phyloP scores from a whole-genome alignment of 2,113 vertebrate genomes.

The Gymnorhina tibicen region DNA sequence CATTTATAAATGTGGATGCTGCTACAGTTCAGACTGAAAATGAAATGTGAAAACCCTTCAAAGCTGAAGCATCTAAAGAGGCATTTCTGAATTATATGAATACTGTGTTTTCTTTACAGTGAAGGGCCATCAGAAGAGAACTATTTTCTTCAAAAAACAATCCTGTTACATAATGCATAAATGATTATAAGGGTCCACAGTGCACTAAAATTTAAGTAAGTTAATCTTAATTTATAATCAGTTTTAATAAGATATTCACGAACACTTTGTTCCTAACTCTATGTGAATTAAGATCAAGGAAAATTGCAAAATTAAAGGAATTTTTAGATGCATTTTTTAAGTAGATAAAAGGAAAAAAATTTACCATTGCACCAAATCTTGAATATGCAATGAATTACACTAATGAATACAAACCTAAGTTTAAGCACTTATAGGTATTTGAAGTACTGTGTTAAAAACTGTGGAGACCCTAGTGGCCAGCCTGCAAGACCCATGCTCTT shows the following conservation, averaged over 20 bases:
- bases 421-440: background rate
- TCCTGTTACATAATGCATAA: background rate
- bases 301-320: background rate
- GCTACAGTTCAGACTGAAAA: background rate
- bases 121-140: background rate
- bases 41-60: background rate
- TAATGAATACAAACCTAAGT: background rate
- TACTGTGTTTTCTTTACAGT: background rate
- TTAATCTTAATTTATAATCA: background rate
- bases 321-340: background rate
- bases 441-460: background rate
- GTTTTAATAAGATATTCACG: background rate
- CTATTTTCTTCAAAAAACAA: background rate
- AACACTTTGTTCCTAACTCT: background rate
- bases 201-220: background rate
- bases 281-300: background rate
- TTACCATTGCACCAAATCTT: background rate
- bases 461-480: accelerated
- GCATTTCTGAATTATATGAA: background rate
- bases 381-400: background rate
- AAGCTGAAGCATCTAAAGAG: background rate
- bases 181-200: background rate
- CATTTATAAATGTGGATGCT: background rate
- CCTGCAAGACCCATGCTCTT: background rate
- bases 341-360: background rate